A percentile compares a stretch with the other conserved stretches of the same genome.
Evolutionary conservation across 2,113 vertebrate genomes (phyloP).

Genomic region (Urocitellus parryii): DNA sequence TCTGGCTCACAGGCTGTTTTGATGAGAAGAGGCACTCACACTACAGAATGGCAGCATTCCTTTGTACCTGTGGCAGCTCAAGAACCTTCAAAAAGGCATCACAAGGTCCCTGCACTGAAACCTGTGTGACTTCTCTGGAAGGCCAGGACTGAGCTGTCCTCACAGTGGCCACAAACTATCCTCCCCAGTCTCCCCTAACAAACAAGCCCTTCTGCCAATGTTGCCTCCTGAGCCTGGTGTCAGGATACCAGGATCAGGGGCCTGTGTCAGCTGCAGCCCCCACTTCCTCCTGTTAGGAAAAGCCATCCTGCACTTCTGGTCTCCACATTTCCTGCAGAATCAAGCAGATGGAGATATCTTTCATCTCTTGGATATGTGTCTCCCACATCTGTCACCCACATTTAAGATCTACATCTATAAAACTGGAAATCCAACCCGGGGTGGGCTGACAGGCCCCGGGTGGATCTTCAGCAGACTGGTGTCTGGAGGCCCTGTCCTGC

Average conservation of each 20-base stretch:
- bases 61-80: not conserved
- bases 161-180: not conserved
- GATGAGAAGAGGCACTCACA: not conserved
- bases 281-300: not conserved
- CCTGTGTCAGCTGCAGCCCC: not conserved
- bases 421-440: constrained; percentile 56
- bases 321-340: constrained; percentile 20
- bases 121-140: not conserved
- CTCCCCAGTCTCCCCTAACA: no score
- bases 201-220: not conserved
- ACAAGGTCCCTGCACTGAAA: not conserved
- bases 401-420: constrained; percentile 69
- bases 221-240: not conserved
- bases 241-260: not conserved
- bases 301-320: not conserved
- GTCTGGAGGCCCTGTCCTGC: not conserved
- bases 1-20: not conserved
- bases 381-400: constrained; percentile 62
- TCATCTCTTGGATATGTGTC: constrained; percentile 69
- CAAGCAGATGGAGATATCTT: constrained; percentile 60
- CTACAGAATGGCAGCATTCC: not conserved
- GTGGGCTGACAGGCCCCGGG: constrained; percentile 51
- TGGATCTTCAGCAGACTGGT: constrained; percentile 33
- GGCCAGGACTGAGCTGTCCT: not conserved
- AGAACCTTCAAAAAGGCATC: not conserved